Evolutionary conservation across 2,797 vertebrate genomes (phyloP), one percentile per base, ranked within the genome.

Genomic region (Micrastur ruficollis): DNA sequence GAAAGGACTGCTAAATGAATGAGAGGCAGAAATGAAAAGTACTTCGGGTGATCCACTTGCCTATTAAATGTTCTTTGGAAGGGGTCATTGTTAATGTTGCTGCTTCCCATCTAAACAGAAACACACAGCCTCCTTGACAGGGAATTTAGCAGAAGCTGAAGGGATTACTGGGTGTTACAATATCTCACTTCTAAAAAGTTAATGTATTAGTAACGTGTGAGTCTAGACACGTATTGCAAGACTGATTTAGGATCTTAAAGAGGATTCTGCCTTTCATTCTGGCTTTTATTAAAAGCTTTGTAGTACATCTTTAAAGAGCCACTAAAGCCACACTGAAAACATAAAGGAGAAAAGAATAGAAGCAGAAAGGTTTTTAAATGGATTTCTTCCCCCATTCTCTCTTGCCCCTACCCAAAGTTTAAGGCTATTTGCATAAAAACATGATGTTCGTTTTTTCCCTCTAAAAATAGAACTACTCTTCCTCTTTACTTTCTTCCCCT

Each of bases 211-310:
- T 83, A 73, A 82, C 18, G 3, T 85, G 88, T 63, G 89, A 95
- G 93, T 90, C 95, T 86, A 95, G 96, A 84, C 95, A 95, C 46
- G n/a, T 91, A 95, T 26, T 92, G 84, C 67, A 65, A 58, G 93
- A 47, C 86, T 93, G 95, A 86, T 94, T 94, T 94, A 91, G 89
- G 92, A 91, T 89, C 96, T 96, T 93, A 95, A 96, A 92, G 94
- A 93, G 90, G 85, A 95, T 95, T 94, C 91, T 94, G 91, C 90
- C 79, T 97, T 96, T 97, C 92, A 95, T 95, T 95, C 87, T 94
- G 82, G 75, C 90, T 97, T 96, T 96, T 96, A 94, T 93, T 96
- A 94, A 95, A 96, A 94, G 94, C 95, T 97, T 97, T 97, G 93
- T 93, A 95, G 94, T 86, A 89, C 94, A 94, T 97, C 95, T 95